Conservation (phyloP, 2,888 invertebrate genomes). For the Lasioglossum oenotherae region DNA sequence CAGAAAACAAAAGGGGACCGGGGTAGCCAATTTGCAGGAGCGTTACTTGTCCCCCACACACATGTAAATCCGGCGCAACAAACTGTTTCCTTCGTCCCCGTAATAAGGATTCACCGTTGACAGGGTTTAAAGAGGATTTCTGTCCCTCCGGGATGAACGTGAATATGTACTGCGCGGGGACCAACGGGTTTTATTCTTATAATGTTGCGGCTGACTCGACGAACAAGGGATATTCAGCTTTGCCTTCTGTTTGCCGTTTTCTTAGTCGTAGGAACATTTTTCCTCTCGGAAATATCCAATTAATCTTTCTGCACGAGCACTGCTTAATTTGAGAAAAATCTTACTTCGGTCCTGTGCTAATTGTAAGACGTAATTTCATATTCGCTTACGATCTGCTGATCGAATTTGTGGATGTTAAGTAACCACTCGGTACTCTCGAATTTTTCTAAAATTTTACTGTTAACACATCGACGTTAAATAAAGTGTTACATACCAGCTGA, state of each 20-base stretch:
- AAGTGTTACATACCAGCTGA: too few relatives aligned
- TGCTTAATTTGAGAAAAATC: not conserved
- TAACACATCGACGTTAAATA: too few relatives aligned
- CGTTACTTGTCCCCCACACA: conserved; percentile 57
- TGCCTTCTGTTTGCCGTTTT: not conserved
- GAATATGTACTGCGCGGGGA: not conserved
- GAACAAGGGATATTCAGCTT: not conserved
- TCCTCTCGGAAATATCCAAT: not conserved
- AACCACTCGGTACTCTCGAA: too few relatives aligned
- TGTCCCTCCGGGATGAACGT: conserved; percentile 16
- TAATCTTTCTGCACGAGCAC: not conserved
- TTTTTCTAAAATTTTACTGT: too few relatives aligned
- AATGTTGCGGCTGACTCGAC: not conserved
- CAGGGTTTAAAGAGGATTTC: conserved; percentile 53
- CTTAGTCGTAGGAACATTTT: not conserved
- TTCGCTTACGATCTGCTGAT: not conserved
- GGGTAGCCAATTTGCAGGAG: conserved; percentile 65
- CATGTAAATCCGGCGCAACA: conserved; percentile 54
- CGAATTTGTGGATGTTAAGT: too few relatives aligned
- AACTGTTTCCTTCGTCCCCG: conserved; percentile 33
- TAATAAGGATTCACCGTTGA: conserved; percentile 51
- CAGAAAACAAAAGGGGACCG: conserved; percentile 16
- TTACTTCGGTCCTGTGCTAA: not conserved
- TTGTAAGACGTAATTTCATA: not conserved
- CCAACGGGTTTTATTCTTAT: not conserved